Evolutionary conservation across 2,888 invertebrate genomes (phyloP), one percentile per base, ranked within the genome.

Genomic region (Eurois occulta): DNA sequence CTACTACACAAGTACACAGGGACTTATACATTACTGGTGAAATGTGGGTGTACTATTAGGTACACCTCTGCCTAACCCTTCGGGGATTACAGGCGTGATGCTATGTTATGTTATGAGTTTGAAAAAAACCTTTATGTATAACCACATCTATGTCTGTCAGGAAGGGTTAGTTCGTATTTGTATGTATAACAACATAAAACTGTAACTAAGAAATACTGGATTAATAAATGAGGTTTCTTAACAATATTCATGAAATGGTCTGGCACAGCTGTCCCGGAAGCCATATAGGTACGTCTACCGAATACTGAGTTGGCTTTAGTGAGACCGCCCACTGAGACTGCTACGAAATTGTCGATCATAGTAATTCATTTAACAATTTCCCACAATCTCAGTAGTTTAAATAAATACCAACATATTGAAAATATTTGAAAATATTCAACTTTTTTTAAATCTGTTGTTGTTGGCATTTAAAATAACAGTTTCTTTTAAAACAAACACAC

Each of bases 311-410:
- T 87, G 86, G 86, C 84, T 83, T 80, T 72, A 66, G 75, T 60
- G 75, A 75, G 60, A 84, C 90, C 91, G 80, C 92, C 93, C 89
- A 89, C 91, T 84, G 92, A 41, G 92, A 92, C 88, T 93, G 92
- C 94, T 90, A 87, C 86, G 82, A 80, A 83, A 78, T 90, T 88
- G 89, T 92, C 91, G 93, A 91, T 21, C 24, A 65, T n/a, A n/a
- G 18, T 8, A 18, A 41, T 91, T 92, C 91, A 92, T 94, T 94
- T 91, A 91, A 87, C 90, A 90, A 91, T 92, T 91, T 35, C 28
- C 16, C 10, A 28, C n/a, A 38, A 46, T 18, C 11, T 38, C n/a
- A 13, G 24, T 62, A 13, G 2, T 62, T 21, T 35, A 32, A 32
- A 35, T 16, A 35, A 62, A 35, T 21, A 10, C 1, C 3, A 4